Evolutionary conservation across 2,888 invertebrate species (phyloP).

Genomic region (Cosmia pyralina): DNA sequence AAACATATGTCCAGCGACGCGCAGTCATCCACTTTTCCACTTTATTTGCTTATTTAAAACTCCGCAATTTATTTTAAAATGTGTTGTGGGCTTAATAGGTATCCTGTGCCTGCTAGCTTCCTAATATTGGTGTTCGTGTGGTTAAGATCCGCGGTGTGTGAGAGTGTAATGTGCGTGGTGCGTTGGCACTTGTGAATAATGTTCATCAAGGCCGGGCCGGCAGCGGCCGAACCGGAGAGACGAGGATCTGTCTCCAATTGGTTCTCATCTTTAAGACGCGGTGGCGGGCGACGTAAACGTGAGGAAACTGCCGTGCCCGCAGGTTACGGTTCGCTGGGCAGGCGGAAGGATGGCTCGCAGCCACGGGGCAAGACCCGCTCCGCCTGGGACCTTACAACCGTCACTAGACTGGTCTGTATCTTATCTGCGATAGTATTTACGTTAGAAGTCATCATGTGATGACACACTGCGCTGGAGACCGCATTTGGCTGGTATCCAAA

Average conservation of each 20-base stretch:
- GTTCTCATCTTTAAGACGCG: slow-evolving; percentile 94
- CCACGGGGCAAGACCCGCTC: slow-evolving; percentile 88
- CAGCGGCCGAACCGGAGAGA: slow-evolving; percentile 90
- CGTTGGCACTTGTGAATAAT: slow-evolving; percentile 83
- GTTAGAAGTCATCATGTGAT: slow-evolving; percentile 54
- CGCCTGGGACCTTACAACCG: slow-evolving; percentile 91
- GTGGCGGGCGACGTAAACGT: slow-evolving; percentile 86
- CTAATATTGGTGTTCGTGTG: slow-evolving; percentile 79
- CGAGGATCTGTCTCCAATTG: slow-evolving; percentile 94
- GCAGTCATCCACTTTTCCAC: slow-evolving; percentile 84
- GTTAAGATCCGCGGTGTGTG: slow-evolving; percentile 70
- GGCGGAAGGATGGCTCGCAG: slow-evolving; percentile 86
- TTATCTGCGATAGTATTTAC: slow-evolving; percentile 63
- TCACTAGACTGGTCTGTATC: slow-evolving; percentile 90
- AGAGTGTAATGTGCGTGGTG: slow-evolving; percentile 85
- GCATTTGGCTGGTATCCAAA: slow-evolving; percentile 86
- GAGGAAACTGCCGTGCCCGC: slow-evolving; percentile 82
- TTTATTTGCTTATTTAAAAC: slow-evolving; percentile 81
- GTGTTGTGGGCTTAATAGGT: slow-evolving; percentile 82
- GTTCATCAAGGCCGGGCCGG: slow-evolving; percentile 89
- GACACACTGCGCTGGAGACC: slow-evolving; percentile 79
- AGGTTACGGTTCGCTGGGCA: slow-evolving; percentile 89
- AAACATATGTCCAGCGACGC: slow-evolving; percentile 73
- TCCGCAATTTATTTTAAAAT: slow-evolving; percentile 76
- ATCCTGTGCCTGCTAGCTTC: slow-evolving; percentile 79